Base-by-base conservation (phyloP, 2,888 invertebrate genomes). In the Andrena minutula region DNA sequence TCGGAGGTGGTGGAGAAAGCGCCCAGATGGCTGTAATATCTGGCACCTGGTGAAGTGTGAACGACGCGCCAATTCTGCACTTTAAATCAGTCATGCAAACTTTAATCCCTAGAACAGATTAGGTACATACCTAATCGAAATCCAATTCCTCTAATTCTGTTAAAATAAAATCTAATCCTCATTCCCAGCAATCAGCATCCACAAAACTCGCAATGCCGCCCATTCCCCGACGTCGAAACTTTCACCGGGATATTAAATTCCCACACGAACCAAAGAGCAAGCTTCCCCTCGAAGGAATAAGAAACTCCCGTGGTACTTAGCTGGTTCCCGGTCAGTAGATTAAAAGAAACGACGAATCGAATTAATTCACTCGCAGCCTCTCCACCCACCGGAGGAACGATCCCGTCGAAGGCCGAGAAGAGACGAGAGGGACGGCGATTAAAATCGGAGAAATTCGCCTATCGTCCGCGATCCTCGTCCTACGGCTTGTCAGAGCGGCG, bases 351-450 rank as follows among this genome's bases (percentile, higher is more conserved):
- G 28, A 53, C 1, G 63, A 51, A 58, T 49, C 69, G 28, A 32
- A 68, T 77, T 79, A 69, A 78, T 79, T 79, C 65, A 78, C 78
- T 79, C 69, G 35, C 28, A 41, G n/a, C 35, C 32, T 49, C 41
- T 68, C 61, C 68, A 53, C 53, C 41, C 66, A 30, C 28, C 56
- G 26, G 47, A 10, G 7, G 7, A 70, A 28, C 56, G 30, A 60
- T 71, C 47, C 30, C 60, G 12, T 28, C 12, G 70, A 20, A 4
- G 26, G 41, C 20, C 20, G 16, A 12, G 35, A 41, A 26, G 51
- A 16, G 20, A 26, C 5, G 30, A 56, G 6, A 2, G 41, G 23
- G 10, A 12, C 4, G 3, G 3, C 41, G 70, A 79, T 66, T 35
- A 60, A 41, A 68, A 63, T 41, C 30, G 12, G 20, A 56, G 10